A percentile compares a stretch with the other conserved stretches of the same genome.
These are phyloP conservation scores for Noctua pronuba DNA, from an alignment of 2,888 invertebrate species.

Conservation along the genomic window DNA sequence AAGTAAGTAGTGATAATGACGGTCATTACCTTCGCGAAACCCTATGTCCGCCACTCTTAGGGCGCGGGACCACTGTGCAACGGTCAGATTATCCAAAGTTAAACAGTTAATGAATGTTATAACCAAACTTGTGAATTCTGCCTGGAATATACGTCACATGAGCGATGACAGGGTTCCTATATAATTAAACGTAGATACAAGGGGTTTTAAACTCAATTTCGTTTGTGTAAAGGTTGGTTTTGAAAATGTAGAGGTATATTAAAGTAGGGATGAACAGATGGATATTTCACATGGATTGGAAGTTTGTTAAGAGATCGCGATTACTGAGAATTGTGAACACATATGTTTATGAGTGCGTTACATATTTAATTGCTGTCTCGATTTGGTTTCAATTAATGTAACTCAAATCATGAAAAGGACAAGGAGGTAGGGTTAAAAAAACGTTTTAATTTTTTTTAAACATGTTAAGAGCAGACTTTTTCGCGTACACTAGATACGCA, in stretches of 20 bases:
- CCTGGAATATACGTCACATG: constrained; percentile 38
- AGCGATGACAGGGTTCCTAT: constrained; percentile 40
- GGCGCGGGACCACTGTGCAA: too few relatives aligned
- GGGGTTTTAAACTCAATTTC: constrained; percentile 17
- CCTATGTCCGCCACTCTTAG: too few relatives aligned
- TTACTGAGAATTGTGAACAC: constrained; percentile 36
- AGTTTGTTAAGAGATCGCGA: constrained; percentile 41
- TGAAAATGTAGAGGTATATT: background rate
- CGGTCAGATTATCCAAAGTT: constrained; percentile 60
- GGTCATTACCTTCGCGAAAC: too few relatives aligned
- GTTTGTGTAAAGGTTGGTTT: constrained; percentile 14
- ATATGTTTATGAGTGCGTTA: constrained; percentile 19
- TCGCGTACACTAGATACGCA: background rate
- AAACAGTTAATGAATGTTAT: constrained; percentile 62
- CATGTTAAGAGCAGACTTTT: background rate
- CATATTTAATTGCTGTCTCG: constrained; percentile 23
- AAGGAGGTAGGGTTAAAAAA: background rate
- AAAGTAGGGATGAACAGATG: constrained; percentile 30
- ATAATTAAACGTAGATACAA: constrained; percentile 34
- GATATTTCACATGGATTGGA: constrained; percentile 34
- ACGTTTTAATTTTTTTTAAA: background rate
- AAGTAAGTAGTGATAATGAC: too few relatives aligned
- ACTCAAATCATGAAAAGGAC: background rate
- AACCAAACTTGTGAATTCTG: constrained; percentile 59
- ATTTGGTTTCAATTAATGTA: background rate